Evolutionary conservation across 2,113 vertebrate species (phyloP), one percentile per base, ranked within the genome.

Genomic region (Varanus komodoensis): DNA sequence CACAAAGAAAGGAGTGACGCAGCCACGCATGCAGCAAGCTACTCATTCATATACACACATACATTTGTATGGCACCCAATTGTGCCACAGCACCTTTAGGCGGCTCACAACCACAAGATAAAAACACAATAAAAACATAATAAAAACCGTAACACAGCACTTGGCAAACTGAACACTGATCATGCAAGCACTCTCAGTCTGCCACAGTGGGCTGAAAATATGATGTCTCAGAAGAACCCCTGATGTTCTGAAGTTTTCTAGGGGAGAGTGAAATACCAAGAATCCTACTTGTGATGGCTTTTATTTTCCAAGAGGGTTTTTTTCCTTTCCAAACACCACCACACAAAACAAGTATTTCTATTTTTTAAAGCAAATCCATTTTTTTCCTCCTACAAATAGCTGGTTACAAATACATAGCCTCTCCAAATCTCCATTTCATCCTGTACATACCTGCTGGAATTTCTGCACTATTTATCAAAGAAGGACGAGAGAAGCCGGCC

Each of bases 401-500:
- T n/a, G 57, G 15, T 64, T 57, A 23, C 23, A 0, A 17, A n/a
- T 9, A 73, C 1, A 34, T 17, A 84, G 34, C 17, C 80, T 71
- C 91, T 11, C 48, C 12, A 38, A 52, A 3, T 90, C 32, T 91
- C 48, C 3, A 29, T 29, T 93, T 52, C 64, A 21, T 1, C 86
- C 80, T 0, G 25, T 29, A 96, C 97, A 96, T 87, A 98, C 97
- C 95, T 0, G 52, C 93, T 75, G 96, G 95, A 91, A 98, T 93
- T 74, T 97, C 96, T 87, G 96, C 88, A 0, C 96, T 98, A 0
- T 95, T 96, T 95, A 98, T 97, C 81, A 23, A 93, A 0, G 97
- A 97, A 89, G 97, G 95, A 8, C 97, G 97, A 2, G 97, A 98
- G 0, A 86, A 92, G 4, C 97, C 97, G 0, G 87, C 97, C 0